Base-by-base conservation (phyloP, 2,888 invertebrate genomes). In the Drosophila birchii region DNA sequence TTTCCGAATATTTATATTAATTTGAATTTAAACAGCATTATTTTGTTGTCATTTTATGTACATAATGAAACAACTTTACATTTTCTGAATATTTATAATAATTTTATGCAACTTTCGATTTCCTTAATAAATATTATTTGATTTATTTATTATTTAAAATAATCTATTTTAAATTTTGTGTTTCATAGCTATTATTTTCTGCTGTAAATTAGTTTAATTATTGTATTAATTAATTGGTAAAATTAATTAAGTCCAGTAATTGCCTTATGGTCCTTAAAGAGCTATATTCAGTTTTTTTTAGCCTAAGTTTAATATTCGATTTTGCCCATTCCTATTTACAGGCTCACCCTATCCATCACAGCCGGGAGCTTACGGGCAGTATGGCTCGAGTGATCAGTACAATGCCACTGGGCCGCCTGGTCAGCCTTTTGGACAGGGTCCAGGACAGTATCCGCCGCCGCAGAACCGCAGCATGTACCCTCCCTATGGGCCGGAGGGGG, bases 391-490 rank as follows among this genome's bases (percentile, higher is more conserved):
- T 79, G 95, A 95, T 91, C 93, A 91, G 92, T 94, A 92, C 92
- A 94, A 92, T 92, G 94, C 95, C 66, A 92, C 94, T 70, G 93
- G 93, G 67, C 94, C 92, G 71, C 93, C 94, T 62, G 93, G 93
- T 5, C 89, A 89, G 83, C 94, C 94, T 90, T 95, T 95, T 92
- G 94, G 94, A 74, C 93, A 94, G 81, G 93, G 94, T 70, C 94
- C 93, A 90, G 92, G 92, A 84, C 94, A 93, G 90, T 94, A 93
- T 92, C 94, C 94, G 92, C 95, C 95, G 84, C 94, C 95, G 84
- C 94, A 95, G 76, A 95, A 95, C 92, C 95, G 96, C 94, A 96
- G 96, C 89, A 96, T 96, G 88, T 96, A 96, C 91, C 96, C 96
- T 88, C 95, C 96, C 84, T 96, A 96, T 89, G 95, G 96, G 77